These are phyloP conservation scores for Polyploca ridens DNA, from an alignment of 2,888 invertebrate species.

Conservation along the genomic window DNA sequence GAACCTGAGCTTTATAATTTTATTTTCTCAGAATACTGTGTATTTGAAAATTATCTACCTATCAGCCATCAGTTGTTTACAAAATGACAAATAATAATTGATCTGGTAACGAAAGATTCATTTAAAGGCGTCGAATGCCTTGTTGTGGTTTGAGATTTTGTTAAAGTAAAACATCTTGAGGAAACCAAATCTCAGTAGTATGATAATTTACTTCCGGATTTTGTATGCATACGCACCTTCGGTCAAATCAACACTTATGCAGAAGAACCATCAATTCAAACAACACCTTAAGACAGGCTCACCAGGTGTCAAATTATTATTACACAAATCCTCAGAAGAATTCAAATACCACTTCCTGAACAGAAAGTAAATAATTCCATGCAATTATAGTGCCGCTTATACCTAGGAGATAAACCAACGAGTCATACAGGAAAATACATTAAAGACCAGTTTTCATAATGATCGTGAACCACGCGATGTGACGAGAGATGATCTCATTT, in stretches of 20 bases:
- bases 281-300: neutral
- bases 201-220: too few relatives aligned
- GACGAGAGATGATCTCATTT: neutral
- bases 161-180: too few relatives aligned
- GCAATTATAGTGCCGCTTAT: neutral
- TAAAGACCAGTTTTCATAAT: neutral
- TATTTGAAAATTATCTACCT: too few relatives aligned
- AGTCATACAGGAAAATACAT: neutral
- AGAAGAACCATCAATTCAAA: too few relatives aligned
- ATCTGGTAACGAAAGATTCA: too few relatives aligned
- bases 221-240: too few relatives aligned
- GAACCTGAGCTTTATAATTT: too few relatives aligned
- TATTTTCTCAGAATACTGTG: too few relatives aligned
- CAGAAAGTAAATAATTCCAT: conserved; percentile 1
- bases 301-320: neutral
- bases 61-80: too few relatives aligned
- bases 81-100: too few relatives aligned
- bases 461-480: neutral
- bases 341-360: neutral
- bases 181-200: neutral
- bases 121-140: too few relatives aligned
- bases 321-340: neutral
- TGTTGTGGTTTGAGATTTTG: too few relatives aligned
- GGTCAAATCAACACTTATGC: neutral
- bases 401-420: neutral